phyloP scores from a whole-genome alignment of 2,113 vertebrate species.

The Anser cygnoides region DNA sequence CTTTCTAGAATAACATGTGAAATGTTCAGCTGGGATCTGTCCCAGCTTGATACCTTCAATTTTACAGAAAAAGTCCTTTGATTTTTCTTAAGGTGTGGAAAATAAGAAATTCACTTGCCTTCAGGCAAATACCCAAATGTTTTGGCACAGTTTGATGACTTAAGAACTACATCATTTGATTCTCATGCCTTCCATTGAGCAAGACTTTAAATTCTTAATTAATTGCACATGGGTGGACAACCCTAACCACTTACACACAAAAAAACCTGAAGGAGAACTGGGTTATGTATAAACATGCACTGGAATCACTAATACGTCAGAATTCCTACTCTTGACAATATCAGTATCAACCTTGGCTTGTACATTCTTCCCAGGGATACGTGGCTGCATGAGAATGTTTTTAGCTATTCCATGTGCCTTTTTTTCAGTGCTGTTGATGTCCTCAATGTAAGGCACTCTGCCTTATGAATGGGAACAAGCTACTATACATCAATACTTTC shows the following conservation, averaged over 20 bases:
- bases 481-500: background rate
- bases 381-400: background rate
- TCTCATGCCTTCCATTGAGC: background rate
- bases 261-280: background rate
- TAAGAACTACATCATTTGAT: background rate
- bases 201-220: background rate
- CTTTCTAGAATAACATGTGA: background rate
- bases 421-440: background rate
- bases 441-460: background rate
- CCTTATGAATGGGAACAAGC: background rate
- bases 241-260: background rate
- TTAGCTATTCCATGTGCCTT: background rate
- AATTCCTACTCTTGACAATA: background rate
- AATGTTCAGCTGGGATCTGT: background rate
- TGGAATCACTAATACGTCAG: background rate
- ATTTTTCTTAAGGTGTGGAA: background rate
- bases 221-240: conserved; percentile 28
- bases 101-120: background rate
- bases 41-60: background rate
- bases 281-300: background rate
- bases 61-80: background rate
- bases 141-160: background rate
- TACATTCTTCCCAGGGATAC: background rate
- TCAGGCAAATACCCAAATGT: background rate
- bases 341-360: background rate